Conservation (phyloP, 2,888 invertebrate genomes). For the Dicyrtomina minuta region DNA sequence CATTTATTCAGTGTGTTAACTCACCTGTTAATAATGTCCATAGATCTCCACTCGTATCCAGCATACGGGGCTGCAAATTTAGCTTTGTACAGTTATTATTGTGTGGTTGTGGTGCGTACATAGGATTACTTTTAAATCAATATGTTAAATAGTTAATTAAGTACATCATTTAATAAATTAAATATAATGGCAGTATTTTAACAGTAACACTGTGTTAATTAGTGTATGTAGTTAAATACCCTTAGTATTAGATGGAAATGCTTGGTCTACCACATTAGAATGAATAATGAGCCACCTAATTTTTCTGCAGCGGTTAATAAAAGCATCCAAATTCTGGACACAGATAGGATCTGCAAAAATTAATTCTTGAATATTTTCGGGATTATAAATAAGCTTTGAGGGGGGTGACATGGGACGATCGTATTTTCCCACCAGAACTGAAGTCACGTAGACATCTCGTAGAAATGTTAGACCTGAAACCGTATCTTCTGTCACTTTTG, state of each 20-base stretch:
- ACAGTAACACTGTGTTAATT: neutral
- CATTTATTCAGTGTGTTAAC: too few species aligned
- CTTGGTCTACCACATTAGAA: conserved; percentile 1
- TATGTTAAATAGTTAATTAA: neutral
- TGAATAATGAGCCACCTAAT: conserved; percentile 25
- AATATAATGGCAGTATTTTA: neutral
- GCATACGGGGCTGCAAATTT: conserved; percentile 5
- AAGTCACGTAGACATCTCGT: conserved; percentile 35
- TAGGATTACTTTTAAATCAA: too few species aligned
- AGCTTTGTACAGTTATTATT: neutral
- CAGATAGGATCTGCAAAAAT: conserved; percentile 31
- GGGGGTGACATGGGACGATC: conserved; percentile 29
- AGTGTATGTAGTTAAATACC: too few species aligned
- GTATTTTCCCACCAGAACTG: conserved; percentile 34
- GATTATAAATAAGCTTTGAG: conserved; percentile 29
- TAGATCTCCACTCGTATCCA: conserved; percentile 35
- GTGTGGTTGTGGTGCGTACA: too few species aligned
- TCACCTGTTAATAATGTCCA: conserved; percentile 28
- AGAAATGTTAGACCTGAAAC: conserved; percentile 22
- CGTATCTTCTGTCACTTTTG: conserved; percentile 30
- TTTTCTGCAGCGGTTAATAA: conserved; percentile 30
- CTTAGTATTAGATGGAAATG: too few species aligned
- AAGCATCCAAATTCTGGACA: conserved; percentile 35
- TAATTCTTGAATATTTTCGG: conserved; percentile 31
- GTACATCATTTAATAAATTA: neutral